These are phyloP conservation scores for Amaurobius ferox DNA, from an alignment of 2,888 invertebrate species.

Conservation along the genomic window DNA sequence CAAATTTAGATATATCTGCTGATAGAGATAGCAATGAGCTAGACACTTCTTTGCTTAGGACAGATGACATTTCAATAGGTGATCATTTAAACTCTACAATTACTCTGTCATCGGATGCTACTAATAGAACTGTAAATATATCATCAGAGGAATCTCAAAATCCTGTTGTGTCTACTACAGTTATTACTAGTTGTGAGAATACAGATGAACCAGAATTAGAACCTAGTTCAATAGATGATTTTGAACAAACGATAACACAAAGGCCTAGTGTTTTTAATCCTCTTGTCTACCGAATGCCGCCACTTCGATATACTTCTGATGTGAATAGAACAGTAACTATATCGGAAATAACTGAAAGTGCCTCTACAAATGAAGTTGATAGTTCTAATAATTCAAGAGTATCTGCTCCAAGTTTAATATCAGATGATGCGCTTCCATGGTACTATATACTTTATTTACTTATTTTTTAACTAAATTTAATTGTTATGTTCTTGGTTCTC, in stretches of 20 bases:
- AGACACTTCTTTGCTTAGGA: not conserved
- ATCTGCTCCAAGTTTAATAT: constrained; percentile 37
- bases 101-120: not conserved
- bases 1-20: not conserved
- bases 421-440: constrained; percentile 58
- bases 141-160: not conserved
- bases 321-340: not conserved
- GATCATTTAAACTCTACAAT: not conserved
- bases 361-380: not conserved
- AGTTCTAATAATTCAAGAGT: constrained; percentile 26
- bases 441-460: too few species aligned
- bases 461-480: too few species aligned
- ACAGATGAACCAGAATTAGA: not conserved
- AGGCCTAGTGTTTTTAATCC: too few species aligned
- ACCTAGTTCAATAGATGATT: not conserved
- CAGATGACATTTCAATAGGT: too few species aligned
- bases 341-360: not conserved
- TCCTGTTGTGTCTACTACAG: not conserved
- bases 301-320: not conserved
- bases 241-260: too few species aligned
- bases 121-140: not conserved
- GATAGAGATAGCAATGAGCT: not conserved
- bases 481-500: too few species aligned
- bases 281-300: too few species aligned
- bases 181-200: not conserved